Conservation (phyloP, 2,797 vertebrate genomes). For the Propithecus perrieri region DNA sequence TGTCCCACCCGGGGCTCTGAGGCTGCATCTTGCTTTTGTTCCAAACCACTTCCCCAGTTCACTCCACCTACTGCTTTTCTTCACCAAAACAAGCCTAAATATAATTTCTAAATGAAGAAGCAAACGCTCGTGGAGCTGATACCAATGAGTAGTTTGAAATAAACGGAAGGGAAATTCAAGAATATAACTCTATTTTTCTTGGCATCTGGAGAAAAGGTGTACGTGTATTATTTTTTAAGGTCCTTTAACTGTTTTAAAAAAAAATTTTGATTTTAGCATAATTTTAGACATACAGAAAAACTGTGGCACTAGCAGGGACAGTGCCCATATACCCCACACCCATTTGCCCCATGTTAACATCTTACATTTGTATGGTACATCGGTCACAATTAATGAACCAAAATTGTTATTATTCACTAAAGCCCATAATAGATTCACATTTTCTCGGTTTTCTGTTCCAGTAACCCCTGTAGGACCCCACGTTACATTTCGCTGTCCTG, state of each 20-base stretch:
- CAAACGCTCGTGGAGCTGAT: background rate
- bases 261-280: background rate
- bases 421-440: background rate
- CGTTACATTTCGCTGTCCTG: accelerated
- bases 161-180: background rate
- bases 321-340: background rate
- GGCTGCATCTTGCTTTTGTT: background rate
- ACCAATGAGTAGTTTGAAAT: background rate
- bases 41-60: background rate
- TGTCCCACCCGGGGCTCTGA: background rate
- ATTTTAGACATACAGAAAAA: background rate
- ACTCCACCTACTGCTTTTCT: background rate
- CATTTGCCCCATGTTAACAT: background rate
- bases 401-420: background rate
- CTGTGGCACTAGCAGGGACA: background rate
- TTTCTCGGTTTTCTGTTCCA: background rate
- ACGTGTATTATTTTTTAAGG: background rate
- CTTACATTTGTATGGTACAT: background rate
- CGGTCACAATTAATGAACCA: background rate
- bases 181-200: background rate
- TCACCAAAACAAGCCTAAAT: background rate
- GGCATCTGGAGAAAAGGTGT: background rate
- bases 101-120: background rate
- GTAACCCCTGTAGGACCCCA: background rate
- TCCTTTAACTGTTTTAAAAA: background rate